These are phyloP conservation scores for Diaprepes abbreviatus DNA, from an alignment of 2,888 invertebrate genomes.

Conservation along the genomic window DNA sequence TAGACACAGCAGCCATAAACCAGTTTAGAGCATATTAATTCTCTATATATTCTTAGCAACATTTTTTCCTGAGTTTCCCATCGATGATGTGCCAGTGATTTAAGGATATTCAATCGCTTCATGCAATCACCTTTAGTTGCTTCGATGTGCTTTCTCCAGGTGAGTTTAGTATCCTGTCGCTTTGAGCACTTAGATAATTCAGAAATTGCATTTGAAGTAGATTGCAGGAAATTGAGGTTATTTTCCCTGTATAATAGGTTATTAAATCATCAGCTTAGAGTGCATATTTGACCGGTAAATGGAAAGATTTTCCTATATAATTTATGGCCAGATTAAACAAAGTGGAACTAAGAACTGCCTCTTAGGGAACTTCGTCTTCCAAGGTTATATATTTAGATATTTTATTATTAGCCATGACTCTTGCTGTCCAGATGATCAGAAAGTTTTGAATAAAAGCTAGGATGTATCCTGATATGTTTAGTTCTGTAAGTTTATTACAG, in stretches of 20 bases:
- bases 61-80: too few relatives aligned
- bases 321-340: conserved; percentile 4
- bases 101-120: too few relatives aligned
- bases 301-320: neutral
- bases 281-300: neutral
- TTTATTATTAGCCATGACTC: neutral
- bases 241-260: neutral
- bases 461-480: too few relatives aligned
- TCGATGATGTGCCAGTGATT: neutral
- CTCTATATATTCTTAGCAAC: neutral
- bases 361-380: neutral
- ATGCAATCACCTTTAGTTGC: neutral
- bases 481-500: too few relatives aligned
- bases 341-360: conserved; percentile 7
- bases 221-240: neutral
- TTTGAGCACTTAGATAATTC: too few relatives aligned
- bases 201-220: neutral
- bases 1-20: too few relatives aligned
- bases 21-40: neutral
- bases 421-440: neutral
- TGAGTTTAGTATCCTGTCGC: neutral
- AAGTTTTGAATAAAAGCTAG: too few relatives aligned
- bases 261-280: neutral
- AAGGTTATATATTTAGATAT: neutral
- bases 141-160: conserved; percentile 1